Evolutionary conservation across 2,888 invertebrate species (phyloP), one percentile per base, ranked within the genome.

Genomic region (Ctena decussata): DNA sequence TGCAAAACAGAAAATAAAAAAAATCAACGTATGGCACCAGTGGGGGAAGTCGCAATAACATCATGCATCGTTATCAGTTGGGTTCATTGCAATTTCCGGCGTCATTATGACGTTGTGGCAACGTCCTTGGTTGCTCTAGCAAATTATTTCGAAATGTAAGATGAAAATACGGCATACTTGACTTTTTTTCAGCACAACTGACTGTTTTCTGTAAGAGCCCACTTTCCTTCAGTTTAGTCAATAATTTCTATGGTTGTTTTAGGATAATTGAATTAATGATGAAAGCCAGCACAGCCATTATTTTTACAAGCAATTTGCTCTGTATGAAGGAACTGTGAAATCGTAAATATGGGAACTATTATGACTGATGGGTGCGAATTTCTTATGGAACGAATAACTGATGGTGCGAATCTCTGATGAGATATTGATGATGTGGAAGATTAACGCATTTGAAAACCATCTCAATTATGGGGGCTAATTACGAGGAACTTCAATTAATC

Each of bases 381-480:
- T 32, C 65, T 65, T 65, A 35, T 35, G 6, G 65, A 65, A 35
- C 65, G 65, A 65, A 65, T 65, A 65, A 65, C 32, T 65, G 65
- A 6, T 65, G 65, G 65, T 30, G 65, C 65, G 65, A 65, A 65
- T 65, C 65, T 18, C 35, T 65, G 83, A 83, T 81, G 83, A 76
- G 53, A 73, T 73, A 78, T 76, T 84, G 84, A 86, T 84, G 81
- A 77, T 82, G 49, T 39, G 77, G 44, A 70, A 37, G 80, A 80
- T 69, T 46, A 75, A 69, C 73, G 41, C 75, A 75, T 74, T 80
- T 24, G 46, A 69, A 74, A 74, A 65, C 46, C 57, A 41, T 73
- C 65, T 74, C 73, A 53, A 71, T 49, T 65, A 80, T 60, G 75
- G 39, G 75, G 69, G 80, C 49, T 75, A 75, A 80, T 80, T 80